Evolutionary conservation across 2,888 invertebrate species (phyloP), one percentile per base, ranked within the genome.

Genomic region (Aspidapion aeneum): DNA sequence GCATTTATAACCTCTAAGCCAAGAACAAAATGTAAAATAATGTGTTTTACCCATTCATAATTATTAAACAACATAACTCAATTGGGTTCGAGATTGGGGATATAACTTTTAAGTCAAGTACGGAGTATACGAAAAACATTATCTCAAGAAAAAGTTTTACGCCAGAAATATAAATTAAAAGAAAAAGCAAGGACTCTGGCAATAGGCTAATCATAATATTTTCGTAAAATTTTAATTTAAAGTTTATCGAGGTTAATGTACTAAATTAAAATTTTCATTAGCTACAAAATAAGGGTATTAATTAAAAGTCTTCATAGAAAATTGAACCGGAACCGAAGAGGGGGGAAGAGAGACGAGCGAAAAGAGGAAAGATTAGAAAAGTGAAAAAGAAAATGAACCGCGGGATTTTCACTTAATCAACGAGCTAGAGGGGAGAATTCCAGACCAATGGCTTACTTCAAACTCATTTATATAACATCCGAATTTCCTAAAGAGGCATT

Each of bases 291-390:
- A 50, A 35, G 50, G 50, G 20, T 48, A 35, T 50, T 19, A 59
- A 52, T 16, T 22, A 48, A 48, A 18, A n/a, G 17, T 22, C 52
- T 21, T n/a, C 18, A 21, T 60, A 21, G 22, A 17, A 52, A 20
- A 59, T 59, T 63, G 51, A 59, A 59, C 51, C 35, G 56, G 58
- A 55, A 48, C 49, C 55, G 56, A 55, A 56, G 58, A 16, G 48
- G 17, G n/a, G n/a, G n/a, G n/a, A n/a, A n/a, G n/a, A n/a, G n/a
- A n/a, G n/a, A n/a, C n/a, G n/a, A n/a, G n/a, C n/a, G n/a, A n/a
- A 35, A 12, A 35, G 35, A 35, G 35, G 35, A 35, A 35, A 35
- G 35, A 35, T 35, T 35, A 35, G 35, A 35, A 35, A 35, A 35
- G 35, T 35, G 35, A 35, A 35, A 35, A 35, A 35, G 35, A 35